Evolutionary conservation across 1,140 invertebrate genomes (phyloP), one percentile per base, ranked within the genome.

Genomic region (Drepana arcuata): DNA sequence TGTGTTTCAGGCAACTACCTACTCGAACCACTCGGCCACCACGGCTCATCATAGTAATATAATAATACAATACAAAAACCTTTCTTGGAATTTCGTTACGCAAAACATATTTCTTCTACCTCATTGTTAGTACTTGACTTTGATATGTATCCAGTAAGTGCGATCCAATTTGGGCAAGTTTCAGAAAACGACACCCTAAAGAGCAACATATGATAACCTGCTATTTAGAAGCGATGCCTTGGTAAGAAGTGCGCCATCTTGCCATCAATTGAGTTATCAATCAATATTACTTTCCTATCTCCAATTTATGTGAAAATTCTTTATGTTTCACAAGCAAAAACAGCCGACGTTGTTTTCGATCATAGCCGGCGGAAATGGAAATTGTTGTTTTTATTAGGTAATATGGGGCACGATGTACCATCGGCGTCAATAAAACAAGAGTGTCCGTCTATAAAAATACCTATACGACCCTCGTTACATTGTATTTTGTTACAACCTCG

Each of bases 401-500:
- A n/a, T n/a, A n/a, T n/a, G n/a, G n/a, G n/a, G n/a, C n/a, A n/a
- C 12, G 10, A 15, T 42, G 9, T 9, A 16, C 1, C 2, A 34
- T 14, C 16, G 33, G 7, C 18, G 24, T 24, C 48, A 45, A 48
- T 53, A 48, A 48, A 29, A 48, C 38, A 28, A 35, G 48, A 50
- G 39, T 48, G 52, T 43, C 42, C 47, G 47, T 52, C 62, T 57
- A 58, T 63, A 57, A 67, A 65, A 53, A 61, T 71, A 58, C 65
- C n/a, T n/a, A n/a, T n/a, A n/a, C n/a, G n/a, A n/a, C n/a, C n/a
- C n/a, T 65, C 54, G 61, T 64, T 73, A 60, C 53, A 58, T 50
- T 54, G 52, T 60, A 56, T 65, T 73, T 60, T 70, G 59, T 72
- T 68, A 64, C 56, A 68, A 70, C 65, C 55, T 64, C 61, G 44